Evolutionary conservation across 2,888 invertebrate genomes (phyloP).

Genomic region (Lithophane socia): DNA sequence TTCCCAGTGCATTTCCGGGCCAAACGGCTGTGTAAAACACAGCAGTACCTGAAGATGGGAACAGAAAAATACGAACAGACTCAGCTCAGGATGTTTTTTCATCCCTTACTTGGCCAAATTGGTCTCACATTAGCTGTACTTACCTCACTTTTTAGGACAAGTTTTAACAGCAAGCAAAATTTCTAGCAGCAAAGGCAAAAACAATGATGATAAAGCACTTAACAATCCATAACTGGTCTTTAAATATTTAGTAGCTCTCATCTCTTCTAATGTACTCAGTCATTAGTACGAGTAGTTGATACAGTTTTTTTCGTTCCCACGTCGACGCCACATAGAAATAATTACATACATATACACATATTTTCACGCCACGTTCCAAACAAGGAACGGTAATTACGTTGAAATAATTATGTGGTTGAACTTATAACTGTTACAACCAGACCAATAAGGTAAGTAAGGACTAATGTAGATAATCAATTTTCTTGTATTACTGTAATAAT

Average conservation of each 20-base stretch:
- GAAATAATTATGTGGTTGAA: constrained; percentile 63
- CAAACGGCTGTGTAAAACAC: not conserved
- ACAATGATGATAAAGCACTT: not conserved
- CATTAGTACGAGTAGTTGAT: constrained; percentile 31
- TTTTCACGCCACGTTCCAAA: constrained; percentile 65
- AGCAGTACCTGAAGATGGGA: not conserved
- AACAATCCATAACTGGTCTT: not conserved
- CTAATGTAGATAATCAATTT: constrained; percentile 10
- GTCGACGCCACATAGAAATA: constrained; percentile 58
- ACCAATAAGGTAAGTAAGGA: constrained; percentile 26
- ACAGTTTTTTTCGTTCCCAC: constrained; percentile 48
- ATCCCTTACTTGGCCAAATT: too few species aligned
- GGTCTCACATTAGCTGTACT: not conserved
- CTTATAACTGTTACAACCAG: constrained; percentile 35
- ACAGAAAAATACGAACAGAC: too few species aligned
- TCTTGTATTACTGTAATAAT: constrained; percentile 21
- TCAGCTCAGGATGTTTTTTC: not conserved
- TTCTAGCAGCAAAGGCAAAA: not conserved
- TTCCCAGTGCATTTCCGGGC: not conserved
- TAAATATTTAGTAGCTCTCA: constrained; percentile 4
- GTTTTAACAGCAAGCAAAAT: not conserved
- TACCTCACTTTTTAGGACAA: not conserved
- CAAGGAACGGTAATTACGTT: constrained; percentile 58
- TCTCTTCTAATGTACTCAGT: constrained; percentile 31
- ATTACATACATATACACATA: constrained; percentile 62